A percentile compares a stretch with the other conserved stretches of the same genome.
These are phyloP conservation scores for Ramphastos sulfuratus DNA, from an alignment of 2,113 vertebrate genomes.

Conservation along the genomic window DNA sequence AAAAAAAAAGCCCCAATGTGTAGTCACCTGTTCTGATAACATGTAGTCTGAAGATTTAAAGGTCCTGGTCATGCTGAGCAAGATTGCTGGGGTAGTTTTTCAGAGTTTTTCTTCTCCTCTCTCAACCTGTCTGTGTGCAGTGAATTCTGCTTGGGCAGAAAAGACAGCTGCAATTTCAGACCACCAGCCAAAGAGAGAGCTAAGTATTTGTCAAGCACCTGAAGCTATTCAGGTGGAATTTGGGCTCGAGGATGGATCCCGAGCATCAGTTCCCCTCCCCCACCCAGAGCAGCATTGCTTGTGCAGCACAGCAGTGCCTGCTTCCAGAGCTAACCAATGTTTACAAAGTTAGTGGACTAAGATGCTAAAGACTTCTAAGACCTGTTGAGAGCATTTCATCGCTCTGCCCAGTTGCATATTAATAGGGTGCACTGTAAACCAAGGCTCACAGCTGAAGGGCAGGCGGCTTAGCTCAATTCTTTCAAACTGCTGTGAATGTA, in stretches of 20 bases:
- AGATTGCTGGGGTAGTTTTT: not conserved
- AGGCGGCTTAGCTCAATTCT: conserved; percentile 65
- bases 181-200: not conserved
- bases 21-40: conserved; percentile 44
- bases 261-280: not conserved
- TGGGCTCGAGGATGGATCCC: not conserved
- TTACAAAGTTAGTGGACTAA: conserved; percentile 51
- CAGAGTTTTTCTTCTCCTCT: not conserved
- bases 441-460: conserved; percentile 58
- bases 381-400: conserved; percentile 63
- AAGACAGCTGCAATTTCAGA: not conserved
- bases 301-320: not conserved
- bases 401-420: conserved; percentile 63
- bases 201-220: not conserved
- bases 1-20: not conserved
- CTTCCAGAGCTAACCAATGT: conserved; percentile 30
- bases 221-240: not conserved
- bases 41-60: conserved; percentile 1
- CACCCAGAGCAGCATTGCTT: not conserved
- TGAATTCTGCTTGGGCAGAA: not conserved
- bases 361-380: conserved; percentile 63
- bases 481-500: conserved; percentile 68
- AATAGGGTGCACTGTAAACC: conserved; percentile 59
- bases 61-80: not conserved
- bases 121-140: not conserved